phyloP scores from a whole-genome alignment of 2,113 vertebrate genomes.

The Alosa alosa region DNA sequence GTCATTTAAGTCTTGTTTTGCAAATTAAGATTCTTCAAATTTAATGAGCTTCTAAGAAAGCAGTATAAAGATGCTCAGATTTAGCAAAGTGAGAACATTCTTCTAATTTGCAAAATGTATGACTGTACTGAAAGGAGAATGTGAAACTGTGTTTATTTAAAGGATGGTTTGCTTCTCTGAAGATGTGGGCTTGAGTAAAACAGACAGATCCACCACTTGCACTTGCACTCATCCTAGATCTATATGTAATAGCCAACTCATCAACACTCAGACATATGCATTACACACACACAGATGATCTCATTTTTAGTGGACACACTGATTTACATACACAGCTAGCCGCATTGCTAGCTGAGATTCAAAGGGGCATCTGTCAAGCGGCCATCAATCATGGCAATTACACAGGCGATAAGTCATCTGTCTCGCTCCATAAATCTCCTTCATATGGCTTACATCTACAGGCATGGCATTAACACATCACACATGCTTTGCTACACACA shows the following conservation, averaged over 20 bases:
- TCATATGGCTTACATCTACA: slow-evolving; percentile 1
- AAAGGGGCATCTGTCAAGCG: neutral
- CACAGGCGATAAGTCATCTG: neutral
- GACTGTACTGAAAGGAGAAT: neutral
- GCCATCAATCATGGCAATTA: neutral
- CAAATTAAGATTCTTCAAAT: neutral
- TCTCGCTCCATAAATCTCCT: neutral
- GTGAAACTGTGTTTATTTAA: neutral
- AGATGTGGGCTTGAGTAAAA: neutral
- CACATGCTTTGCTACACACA: neutral
- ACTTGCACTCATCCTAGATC: neutral
- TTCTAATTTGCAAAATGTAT: neutral
- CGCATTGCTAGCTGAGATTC: neutral
- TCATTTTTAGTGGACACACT: neutral
- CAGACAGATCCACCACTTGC: neutral
- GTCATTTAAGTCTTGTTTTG: neutral
- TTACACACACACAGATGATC: neutral
- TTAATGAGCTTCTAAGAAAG: slow-evolving; percentile 1
- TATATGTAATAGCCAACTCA: neutral
- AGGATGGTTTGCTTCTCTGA: neutral
- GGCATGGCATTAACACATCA: neutral
- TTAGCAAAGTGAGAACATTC: neutral
- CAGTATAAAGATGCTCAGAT: neutral
- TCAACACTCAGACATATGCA: neutral
- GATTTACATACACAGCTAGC: neutral